Evolutionary conservation across 2,113 vertebrate species (phyloP).

Genomic region (human (Homo sapiens)): DNA sequence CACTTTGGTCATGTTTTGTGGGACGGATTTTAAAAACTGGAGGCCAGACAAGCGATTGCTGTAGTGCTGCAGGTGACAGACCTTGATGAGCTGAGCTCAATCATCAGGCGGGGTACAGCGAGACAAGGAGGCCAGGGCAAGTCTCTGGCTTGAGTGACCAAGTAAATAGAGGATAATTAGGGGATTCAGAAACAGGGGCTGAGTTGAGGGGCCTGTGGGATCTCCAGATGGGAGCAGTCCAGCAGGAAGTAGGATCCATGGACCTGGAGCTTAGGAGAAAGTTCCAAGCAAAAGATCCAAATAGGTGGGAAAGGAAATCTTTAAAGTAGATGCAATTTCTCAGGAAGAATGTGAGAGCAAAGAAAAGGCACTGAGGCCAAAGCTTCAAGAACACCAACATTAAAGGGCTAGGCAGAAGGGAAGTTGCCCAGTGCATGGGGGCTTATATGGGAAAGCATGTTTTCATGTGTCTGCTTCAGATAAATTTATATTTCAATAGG

Average conservation of each 20-base stretch:
- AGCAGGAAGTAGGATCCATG: neutral
- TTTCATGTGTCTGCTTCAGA: neutral
- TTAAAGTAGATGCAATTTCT: neutral
- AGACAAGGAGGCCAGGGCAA: neutral
- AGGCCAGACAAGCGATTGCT: neutral
- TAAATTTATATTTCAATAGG: neutral
- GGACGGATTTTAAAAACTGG: neutral
- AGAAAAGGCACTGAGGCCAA: neutral
- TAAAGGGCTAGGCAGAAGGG: neutral
- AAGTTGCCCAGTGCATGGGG: neutral
- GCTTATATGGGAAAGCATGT: neutral
- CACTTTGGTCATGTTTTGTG: neutral
- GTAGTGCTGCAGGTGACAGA: neutral
- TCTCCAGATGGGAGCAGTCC: neutral
- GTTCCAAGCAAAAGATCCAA: neutral
- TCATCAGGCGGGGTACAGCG: rapidly evolving
- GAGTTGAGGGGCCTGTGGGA: neutral
- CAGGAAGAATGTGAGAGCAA: neutral
- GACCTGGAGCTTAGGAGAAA: neutral
- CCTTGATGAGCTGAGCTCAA: neutral
- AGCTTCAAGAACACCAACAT: neutral
- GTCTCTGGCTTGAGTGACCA: neutral
- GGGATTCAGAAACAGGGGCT: neutral
- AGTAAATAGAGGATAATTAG: neutral
- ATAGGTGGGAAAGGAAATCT: neutral